These are phyloP conservation scores for Chloroceryle aenea DNA, from an alignment of 2,113 vertebrate species.

Conservation along the genomic window DNA sequence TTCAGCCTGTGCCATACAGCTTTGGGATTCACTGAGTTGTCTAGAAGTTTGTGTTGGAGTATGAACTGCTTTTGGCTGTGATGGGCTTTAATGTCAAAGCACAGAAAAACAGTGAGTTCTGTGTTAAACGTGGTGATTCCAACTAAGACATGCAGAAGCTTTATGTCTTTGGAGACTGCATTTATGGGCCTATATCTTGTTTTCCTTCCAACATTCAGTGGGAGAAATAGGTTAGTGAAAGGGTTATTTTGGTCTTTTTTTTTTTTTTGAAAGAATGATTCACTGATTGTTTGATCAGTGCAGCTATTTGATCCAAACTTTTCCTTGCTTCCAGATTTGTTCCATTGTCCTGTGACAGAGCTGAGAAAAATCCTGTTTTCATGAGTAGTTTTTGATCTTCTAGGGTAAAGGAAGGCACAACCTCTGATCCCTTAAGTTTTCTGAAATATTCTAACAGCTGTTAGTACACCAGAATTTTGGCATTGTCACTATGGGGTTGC, in stretches of 20 bases:
- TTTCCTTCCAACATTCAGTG: not conserved
- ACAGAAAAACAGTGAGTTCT: not conserved
- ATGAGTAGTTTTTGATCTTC: not conserved
- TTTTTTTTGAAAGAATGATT: not conserved
- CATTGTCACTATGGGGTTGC: not conserved
- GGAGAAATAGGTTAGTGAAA: not conserved
- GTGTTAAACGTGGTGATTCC: not conserved
- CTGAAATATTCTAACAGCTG: not conserved
- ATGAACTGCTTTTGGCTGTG: not conserved
- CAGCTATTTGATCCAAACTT: not conserved
- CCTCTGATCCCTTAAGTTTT: not conserved
- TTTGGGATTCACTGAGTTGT: not conserved
- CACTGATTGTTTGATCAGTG: not conserved
- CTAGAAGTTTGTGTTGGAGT: not conserved
- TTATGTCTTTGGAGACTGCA: not conserved
- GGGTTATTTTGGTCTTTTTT: not conserved
- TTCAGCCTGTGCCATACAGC: not conserved
- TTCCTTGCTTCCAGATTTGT: not conserved
- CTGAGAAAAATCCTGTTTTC: not conserved
- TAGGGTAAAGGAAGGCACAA: not conserved
- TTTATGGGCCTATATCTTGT: not conserved
- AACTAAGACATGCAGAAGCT: not conserved
- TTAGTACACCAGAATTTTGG: not conserved
- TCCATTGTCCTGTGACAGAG: not conserved
- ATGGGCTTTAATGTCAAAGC: not conserved